phyloP scores from a whole-genome alignment of 2,113 vertebrate genomes.

The Aplodontia rufa region DNA sequence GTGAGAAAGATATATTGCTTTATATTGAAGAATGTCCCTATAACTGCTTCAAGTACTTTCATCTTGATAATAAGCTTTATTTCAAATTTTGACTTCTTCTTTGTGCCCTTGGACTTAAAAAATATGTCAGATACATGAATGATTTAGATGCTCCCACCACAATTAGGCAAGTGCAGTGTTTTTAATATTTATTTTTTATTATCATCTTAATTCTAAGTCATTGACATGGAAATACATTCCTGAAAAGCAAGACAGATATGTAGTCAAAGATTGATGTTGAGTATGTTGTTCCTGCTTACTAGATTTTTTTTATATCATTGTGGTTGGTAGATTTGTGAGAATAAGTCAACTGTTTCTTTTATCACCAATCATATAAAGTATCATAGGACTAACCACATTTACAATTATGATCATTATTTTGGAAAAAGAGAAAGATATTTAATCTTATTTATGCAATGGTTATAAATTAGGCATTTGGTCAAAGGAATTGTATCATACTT shows the following conservation, averaged over 20 bases:
- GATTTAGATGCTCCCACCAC: background rate
- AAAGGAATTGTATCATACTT: constrained; percentile 8
- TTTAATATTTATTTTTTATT: constrained; percentile 35
- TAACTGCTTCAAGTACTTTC: constrained; percentile 10
- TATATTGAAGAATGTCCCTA: background rate
- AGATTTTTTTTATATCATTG: constrained; percentile 14
- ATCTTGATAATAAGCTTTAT: constrained; percentile 55
- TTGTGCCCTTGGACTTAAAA: background rate
- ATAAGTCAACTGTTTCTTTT: background rate
- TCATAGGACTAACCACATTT: background rate
- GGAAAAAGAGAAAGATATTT: background rate
- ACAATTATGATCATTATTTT: constrained; percentile 35
- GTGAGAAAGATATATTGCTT: constrained; percentile 31
- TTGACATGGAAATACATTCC: background rate
- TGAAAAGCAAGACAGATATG: background rate
- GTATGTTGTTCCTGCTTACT: background rate
- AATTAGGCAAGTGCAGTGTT: background rate
- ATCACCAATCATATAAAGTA: background rate
- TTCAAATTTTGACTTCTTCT: constrained; percentile 34
- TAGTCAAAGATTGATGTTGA: background rate
- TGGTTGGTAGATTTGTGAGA: background rate
- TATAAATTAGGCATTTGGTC: background rate
- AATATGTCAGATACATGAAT: background rate
- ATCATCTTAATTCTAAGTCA: background rate
- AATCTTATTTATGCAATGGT: constrained; percentile 2